Conservation (phyloP, 2,113 vertebrate species). For the Chlamydotis undulata region DNA sequence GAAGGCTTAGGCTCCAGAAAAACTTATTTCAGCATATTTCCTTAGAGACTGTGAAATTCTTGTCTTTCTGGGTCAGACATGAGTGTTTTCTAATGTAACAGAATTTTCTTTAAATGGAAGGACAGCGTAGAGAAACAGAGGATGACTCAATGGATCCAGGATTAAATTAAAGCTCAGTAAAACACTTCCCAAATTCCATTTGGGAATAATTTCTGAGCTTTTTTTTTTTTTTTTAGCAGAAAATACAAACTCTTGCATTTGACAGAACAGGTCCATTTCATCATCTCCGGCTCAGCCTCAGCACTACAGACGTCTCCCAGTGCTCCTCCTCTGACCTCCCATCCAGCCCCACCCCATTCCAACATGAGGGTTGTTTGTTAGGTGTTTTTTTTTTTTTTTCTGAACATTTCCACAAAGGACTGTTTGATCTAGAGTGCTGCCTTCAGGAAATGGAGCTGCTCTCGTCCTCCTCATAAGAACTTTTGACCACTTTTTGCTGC, state of each 20-base stretch:
- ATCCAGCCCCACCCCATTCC: slow-evolving; percentile 32
- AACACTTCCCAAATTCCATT: background rate
- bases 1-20: background rate
- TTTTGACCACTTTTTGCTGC: slow-evolving; percentile 51
- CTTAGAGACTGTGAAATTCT: background rate
- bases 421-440: slow-evolving; percentile 51
- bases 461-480: background rate
- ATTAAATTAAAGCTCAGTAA: background rate
- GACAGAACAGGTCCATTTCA: background rate
- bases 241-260: slow-evolving; percentile 1
- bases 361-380: background rate
- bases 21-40: background rate
- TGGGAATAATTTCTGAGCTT: background rate
- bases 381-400: background rate
- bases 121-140: background rate
- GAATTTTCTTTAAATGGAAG: background rate
- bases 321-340: slow-evolving; percentile 21
- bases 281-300: background rate
- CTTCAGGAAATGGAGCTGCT: slow-evolving; percentile 39
- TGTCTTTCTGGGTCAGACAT: background rate
- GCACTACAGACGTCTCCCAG: background rate
- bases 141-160: background rate
- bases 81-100: background rate
- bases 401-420: slow-evolving; percentile 37
- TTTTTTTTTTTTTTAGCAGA: background rate